These are phyloP conservation scores for Chromobotia macracanthus DNA, from an alignment of 2,797 vertebrate species.

Conservation along the genomic window DNA sequence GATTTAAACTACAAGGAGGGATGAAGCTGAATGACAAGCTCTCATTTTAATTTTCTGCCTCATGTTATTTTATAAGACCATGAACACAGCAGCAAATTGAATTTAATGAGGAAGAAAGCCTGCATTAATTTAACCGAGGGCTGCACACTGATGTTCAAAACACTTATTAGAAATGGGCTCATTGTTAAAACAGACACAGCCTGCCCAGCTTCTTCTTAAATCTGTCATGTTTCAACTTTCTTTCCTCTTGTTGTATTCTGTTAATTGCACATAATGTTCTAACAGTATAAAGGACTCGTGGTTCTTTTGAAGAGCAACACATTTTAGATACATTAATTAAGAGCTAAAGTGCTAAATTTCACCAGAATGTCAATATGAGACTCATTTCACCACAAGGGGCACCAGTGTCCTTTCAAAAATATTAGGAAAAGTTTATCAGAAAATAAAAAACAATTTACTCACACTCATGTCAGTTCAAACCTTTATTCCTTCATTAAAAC, in stretches of 20 bases:
- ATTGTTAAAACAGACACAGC: conserved; percentile 53
- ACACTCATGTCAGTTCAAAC: too few species aligned
- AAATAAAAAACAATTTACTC: too few species aligned
- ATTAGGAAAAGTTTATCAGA: too few species aligned
- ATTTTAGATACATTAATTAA: background rate
- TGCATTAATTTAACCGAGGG: conserved; percentile 31
- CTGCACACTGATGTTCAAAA: conserved; percentile 49
- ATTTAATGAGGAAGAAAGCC: conserved; percentile 47
- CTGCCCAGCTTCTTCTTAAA: background rate
- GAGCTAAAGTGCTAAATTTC: background rate
- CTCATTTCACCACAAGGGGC: background rate
- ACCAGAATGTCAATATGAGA: background rate
- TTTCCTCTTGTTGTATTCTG: background rate
- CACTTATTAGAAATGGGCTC: conserved; percentile 59
- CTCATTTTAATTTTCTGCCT: conserved; percentile 47
- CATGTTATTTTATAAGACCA: conserved; percentile 46
- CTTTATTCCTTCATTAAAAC: too few species aligned
- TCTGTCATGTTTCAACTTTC: background rate
- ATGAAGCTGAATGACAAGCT: conserved; percentile 30
- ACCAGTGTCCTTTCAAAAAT: background rate
- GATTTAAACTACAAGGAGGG: conserved; percentile 9
- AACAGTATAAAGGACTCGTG: background rate
- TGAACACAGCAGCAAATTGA: conserved; percentile 53
- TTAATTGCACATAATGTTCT: background rate
- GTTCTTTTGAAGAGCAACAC: background rate